These are phyloP conservation scores for Limnodromus scolopaceus DNA, from an alignment of 2,797 vertebrate species.

Conservation along the genomic window DNA sequence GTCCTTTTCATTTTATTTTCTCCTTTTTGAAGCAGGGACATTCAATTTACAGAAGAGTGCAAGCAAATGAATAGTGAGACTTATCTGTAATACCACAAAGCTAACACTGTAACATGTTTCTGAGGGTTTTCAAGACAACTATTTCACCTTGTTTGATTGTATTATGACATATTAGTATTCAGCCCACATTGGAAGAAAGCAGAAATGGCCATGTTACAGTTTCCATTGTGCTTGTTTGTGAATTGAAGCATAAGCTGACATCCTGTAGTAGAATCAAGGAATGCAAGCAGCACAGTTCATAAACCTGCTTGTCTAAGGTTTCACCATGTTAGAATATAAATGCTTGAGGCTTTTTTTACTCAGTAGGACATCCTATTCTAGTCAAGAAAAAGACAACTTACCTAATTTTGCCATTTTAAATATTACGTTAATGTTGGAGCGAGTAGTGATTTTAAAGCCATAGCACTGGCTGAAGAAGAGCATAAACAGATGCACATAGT, in stretches of 20 bases:
- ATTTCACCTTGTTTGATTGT: conserved; percentile 62
- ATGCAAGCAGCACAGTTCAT: conserved; percentile 36
- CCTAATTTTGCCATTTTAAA: neutral
- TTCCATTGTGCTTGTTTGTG: conserved; percentile 74
- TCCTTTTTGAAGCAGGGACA: neutral
- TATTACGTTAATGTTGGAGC: neutral
- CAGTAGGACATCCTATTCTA: neutral
- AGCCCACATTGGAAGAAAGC: conserved; percentile 60
- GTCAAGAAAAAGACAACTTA: neutral
- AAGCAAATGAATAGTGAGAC: conserved; percentile 56
- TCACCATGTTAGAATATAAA: neutral
- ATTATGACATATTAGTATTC: conserved; percentile 75
- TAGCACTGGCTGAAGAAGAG: neutral
- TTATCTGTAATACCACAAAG: conserved; percentile 26
- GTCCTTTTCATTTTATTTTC: neutral
- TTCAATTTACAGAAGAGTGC: conserved; percentile 38
- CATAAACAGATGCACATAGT: neutral
- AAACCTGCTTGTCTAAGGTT: conserved; percentile 24
- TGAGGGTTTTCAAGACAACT: conserved; percentile 66
- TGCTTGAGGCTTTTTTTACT: neutral
- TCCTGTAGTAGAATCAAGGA: conserved; percentile 50
- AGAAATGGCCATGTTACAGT: conserved; percentile 71
- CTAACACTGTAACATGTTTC: conserved; percentile 6
- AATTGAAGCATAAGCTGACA: conserved; percentile 75
- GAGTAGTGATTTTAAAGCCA: neutral